Conservation (phyloP, 2,797 vertebrate genomes). For the Micropoecilia bifurca region DNA sequence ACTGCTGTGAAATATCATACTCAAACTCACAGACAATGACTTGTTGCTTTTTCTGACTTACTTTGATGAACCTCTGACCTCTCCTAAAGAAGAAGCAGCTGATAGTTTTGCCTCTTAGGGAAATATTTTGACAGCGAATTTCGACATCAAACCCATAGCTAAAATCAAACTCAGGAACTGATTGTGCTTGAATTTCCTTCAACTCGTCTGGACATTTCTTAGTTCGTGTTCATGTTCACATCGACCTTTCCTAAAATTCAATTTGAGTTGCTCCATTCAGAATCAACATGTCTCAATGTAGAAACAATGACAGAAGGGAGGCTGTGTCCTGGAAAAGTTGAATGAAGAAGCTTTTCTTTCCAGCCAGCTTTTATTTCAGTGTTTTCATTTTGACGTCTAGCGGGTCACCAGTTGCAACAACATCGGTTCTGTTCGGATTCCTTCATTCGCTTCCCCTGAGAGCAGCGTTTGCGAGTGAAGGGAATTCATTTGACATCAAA, state of each 20-base stretch:
- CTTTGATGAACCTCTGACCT: background rate
- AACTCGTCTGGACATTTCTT: conserved; percentile 1
- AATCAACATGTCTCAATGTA: conserved; percentile 3
- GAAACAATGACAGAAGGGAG: background rate
- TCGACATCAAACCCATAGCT: background rate
- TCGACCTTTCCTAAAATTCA: background rate
- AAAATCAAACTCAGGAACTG: background rate
- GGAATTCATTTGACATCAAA: background rate
- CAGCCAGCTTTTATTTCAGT: background rate
- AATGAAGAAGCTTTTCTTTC: background rate
- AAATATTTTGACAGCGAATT: conserved; percentile 6
- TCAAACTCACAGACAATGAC: background rate
- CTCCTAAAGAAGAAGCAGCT: background rate
- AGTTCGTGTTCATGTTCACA: background rate
- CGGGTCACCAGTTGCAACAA: background rate
- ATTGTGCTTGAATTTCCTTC: background rate
- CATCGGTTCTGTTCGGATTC: background rate
- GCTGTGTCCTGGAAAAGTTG: background rate
- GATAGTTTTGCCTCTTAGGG: conserved; percentile 3
- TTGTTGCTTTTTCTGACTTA: background rate
- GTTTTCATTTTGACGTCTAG: background rate
- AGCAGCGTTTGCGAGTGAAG: background rate
- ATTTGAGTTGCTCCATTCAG: background rate
- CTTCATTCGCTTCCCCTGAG: background rate
- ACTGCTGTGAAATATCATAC: background rate